Conservation (phyloP, 2,888 invertebrate genomes). For the Orthosia cruda region DNA sequence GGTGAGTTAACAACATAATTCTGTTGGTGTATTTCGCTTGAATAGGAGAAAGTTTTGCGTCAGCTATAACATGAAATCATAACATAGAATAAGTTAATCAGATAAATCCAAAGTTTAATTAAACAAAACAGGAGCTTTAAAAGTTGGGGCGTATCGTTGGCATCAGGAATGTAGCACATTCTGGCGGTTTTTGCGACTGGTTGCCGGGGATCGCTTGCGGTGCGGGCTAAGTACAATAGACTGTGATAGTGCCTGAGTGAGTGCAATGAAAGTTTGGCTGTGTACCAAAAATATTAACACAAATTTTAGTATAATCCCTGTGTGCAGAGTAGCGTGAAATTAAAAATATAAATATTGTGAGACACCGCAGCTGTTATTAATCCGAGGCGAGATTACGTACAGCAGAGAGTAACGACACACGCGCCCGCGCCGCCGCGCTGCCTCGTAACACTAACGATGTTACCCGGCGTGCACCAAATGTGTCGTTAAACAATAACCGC, state of each 20-base stretch:
- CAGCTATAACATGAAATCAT: slow-evolving; percentile 51
- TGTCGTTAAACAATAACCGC: slow-evolving; percentile 49
- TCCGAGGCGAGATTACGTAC: slow-evolving; percentile 73
- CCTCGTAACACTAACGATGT: slow-evolving; percentile 64
- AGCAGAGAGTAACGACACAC: slow-evolving; percentile 72
- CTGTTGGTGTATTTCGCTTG: slow-evolving; percentile 52
- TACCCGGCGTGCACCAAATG: slow-evolving; percentile 51
- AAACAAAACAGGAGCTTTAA: slow-evolving; percentile 34
- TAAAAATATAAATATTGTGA: slow-evolving; percentile 87
- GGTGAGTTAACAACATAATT: slow-evolving; percentile 58
- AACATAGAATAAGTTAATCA: slow-evolving; percentile 49
- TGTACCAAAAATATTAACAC: slow-evolving; percentile 77
- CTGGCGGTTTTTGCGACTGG: slow-evolving; percentile 31
- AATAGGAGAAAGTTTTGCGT: slow-evolving; percentile 55
- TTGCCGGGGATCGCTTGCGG: slow-evolving; percentile 43
- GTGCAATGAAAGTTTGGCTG: slow-evolving; percentile 72
- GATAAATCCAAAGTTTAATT: slow-evolving; percentile 54
- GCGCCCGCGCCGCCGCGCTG: slow-evolving; percentile 54
- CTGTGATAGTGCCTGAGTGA: slow-evolving; percentile 62
- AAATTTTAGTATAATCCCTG: slow-evolving; percentile 76
- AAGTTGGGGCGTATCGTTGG: slow-evolving; percentile 24
- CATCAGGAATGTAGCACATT: slow-evolving; percentile 25
- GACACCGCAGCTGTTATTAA: slow-evolving; percentile 81
- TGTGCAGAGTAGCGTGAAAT: slow-evolving; percentile 81
- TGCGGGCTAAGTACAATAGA: slow-evolving; percentile 61